phyloP scores from a whole-genome alignment of 2,113 vertebrate genomes.

The Oryctolagus cuniculus region mOryCun1.1 NC_091451.1:6375001-6375500 shows the following conservation, averaged over 20 bases:
- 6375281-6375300: background rate
- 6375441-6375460: background rate
- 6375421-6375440: background rate
- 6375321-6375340: background rate
- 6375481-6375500: background rate
- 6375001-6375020: no score
- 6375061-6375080: no score
- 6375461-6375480: background rate
- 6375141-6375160: no score
- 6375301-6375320: background rate
- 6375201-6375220: background rate
- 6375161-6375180: background rate
- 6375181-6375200: background rate
- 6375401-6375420: background rate
- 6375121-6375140: no score
- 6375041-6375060: no score
- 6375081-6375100: no score
- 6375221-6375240: background rate
- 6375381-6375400: background rate
- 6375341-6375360: background rate
- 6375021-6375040: no score
- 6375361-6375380: background rate
- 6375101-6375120: no score
- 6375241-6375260: background rate
- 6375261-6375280: background rate